These are phyloP conservation scores for Sebastes baramenuke DNA, from an alignment of 2,797 vertebrate genomes.

Conservation along the genomic window DNA sequence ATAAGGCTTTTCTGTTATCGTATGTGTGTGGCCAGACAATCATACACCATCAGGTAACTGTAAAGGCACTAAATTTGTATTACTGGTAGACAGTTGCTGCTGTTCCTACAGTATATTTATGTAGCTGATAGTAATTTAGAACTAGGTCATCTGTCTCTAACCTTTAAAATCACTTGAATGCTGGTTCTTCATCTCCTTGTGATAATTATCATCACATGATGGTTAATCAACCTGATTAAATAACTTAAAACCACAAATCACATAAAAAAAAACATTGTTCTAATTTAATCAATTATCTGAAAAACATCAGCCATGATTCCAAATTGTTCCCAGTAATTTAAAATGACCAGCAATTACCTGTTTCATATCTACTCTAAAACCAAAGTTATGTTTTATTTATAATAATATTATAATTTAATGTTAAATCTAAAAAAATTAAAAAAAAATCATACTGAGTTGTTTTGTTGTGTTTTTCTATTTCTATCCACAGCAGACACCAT, in stretches of 20 bases:
- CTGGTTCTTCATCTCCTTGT: not conserved
- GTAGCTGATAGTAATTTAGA: not conserved
- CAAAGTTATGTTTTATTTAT: not conserved
- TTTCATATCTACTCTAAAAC: not conserved
- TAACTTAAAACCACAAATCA: not conserved
- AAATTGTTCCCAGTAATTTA: not conserved
- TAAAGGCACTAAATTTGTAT: not conserved
- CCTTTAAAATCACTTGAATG: not conserved
- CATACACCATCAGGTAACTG: not conserved
- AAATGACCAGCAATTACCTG: not conserved
- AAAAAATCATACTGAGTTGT: not conserved
- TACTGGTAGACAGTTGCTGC: not conserved
- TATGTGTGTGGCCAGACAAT: not conserved
- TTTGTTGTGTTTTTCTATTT: not conserved
- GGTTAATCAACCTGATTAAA: not conserved
- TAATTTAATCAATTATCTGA: not conserved
- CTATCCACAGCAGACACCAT: conserved; percentile 1
- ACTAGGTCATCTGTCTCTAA: not conserved
- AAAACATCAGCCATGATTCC: not conserved
- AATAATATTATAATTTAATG: not conserved
- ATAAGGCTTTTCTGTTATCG: not conserved
- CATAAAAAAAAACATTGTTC: not conserved
- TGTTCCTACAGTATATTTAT: not conserved
- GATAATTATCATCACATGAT: not conserved
- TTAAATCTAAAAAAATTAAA: not conserved